Evolutionary conservation across 2,113 vertebrate genomes (phyloP), one percentile per base, ranked within the genome.

Genomic region (Scomber scombrus): DNA sequence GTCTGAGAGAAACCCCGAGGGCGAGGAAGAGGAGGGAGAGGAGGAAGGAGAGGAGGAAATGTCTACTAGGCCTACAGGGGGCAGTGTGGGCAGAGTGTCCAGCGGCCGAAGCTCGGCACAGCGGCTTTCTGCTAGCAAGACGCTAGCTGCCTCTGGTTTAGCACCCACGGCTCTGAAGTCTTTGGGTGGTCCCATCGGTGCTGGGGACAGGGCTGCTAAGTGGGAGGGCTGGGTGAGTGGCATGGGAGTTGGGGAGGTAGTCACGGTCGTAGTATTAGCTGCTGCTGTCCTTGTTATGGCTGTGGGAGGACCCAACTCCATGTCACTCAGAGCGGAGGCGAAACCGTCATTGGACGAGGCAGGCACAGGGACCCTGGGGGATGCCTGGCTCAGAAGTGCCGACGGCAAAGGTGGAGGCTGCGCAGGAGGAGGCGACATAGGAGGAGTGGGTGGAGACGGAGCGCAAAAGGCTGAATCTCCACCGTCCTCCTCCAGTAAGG

Each of bases 1-100:
- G 95, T 99, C 98, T 31, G 98, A 98, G 86, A 99, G 97, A 75
- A 99, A 99, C 77, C 97, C 97, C 9, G 98, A 97, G 87, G 97
- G 97, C 1, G 97, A 93, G 43, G 93, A 88, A 31, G 91, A 80
- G 2, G 96, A 96, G 5, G 95, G 67, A 3, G 85, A 63, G 45
- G 70, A 61, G 13, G 96, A 95, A 23, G 96, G 88, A 11, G 88
- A 86, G 82, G 92, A 71, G 78, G 82, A 95, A 4, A 96, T 96
- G 68, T 98, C 96, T 84, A 96, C 95, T 62, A 97, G 94, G 85
- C 95, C 96, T 69, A 94, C 91, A 0, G 97, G 95, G 74, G 93
- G 82, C 52, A 76, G 71, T 15, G 75, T 19, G 21, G 89, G 69
- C 43, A 96, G 95, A 10, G 95, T 74, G 79, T 98, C 97, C 92